Evolutionary conservation across 2,888 invertebrate species (phyloP), one percentile per base, ranked within the genome.

Genomic region (Zele albiditarsus): DNA sequence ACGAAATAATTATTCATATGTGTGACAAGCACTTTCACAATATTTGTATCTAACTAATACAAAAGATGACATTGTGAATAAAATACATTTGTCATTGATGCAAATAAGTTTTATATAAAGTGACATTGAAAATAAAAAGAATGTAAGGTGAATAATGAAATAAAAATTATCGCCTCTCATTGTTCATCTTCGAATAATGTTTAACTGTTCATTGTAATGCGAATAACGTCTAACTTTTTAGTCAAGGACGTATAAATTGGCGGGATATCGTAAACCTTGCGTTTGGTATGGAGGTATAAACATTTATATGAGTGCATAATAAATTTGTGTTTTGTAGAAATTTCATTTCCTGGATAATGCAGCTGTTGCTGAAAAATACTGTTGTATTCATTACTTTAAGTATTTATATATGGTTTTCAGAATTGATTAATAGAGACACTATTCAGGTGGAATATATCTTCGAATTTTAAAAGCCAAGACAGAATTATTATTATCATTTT

Each of bases 41-140:
- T 38, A 38, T 38, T 38, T 38, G 38, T 38, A 38, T 38, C 38
- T 38, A 38, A 12, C 38, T n/a, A 46, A 46, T 46, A 46, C n/a
- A 16, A 46, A n/a, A n/a, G n/a, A 46, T 46, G 46, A 46, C 46
- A 46, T 46, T 46, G 46, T 46, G n/a, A 46, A 46, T n/a, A 46
- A 46, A 38, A 38, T 12, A 46, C 46, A n/a, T n/a, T 46, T 46
- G 46, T 46, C 46, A 46, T 46, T 46, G 46, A n/a, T 46, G 46
- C 46, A 46, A 46, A 46, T 46, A 14, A n/a, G 46, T 14, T 46
- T n/a, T 16, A 46, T n/a, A 46, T 10, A 53, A 53, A 53, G 23
- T 53, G 53, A 53, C 53, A 53, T 53, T 53, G 53, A 53, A 53
- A 53, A 20, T 53, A 53, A 53, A 20, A 53, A 8, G 53, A 16